Conservation (phyloP, 1,140 invertebrate species). For the Temnothorax curvispinosus region DNA sequence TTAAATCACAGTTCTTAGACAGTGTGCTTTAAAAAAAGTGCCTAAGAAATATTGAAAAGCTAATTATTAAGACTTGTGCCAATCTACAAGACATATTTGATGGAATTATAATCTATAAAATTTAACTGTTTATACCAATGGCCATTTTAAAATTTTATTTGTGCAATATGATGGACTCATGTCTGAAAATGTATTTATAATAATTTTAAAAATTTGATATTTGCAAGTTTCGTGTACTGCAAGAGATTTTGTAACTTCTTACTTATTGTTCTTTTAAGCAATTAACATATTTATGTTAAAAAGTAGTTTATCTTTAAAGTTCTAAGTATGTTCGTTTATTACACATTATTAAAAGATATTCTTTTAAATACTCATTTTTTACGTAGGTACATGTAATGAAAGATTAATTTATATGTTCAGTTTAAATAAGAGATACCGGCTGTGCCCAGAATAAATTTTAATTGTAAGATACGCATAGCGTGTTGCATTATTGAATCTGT, state of each 20-base stretch:
- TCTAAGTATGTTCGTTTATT: conserved; percentile 22
- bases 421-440: conserved; percentile 18
- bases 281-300: neutral
- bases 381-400: neutral
- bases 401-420: neutral
- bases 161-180: neutral
- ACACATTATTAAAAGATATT: neutral
- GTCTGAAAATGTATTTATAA: neutral
- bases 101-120: conserved; percentile 8
- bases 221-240: conserved; percentile 48
- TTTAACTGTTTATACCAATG: neutral
- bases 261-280: neutral
- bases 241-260: conserved; percentile 29
- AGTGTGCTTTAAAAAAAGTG: neutral
- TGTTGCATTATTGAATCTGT: neutral
- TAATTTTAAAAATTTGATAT: conserved; percentile 33
- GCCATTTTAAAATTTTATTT: conserved; percentile 19
- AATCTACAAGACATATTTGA: neutral
- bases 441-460: neutral
- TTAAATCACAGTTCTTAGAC: neutral
- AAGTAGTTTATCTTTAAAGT: conserved; percentile 7
- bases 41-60: conserved; percentile 22
- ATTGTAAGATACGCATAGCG: neutral
- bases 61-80: neutral
- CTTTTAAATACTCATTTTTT: neutral